Evolutionary conservation across 2,888 invertebrate genomes (phyloP), one percentile per base, ranked within the genome.

Genomic region (Nymphalis polychloros): DNA sequence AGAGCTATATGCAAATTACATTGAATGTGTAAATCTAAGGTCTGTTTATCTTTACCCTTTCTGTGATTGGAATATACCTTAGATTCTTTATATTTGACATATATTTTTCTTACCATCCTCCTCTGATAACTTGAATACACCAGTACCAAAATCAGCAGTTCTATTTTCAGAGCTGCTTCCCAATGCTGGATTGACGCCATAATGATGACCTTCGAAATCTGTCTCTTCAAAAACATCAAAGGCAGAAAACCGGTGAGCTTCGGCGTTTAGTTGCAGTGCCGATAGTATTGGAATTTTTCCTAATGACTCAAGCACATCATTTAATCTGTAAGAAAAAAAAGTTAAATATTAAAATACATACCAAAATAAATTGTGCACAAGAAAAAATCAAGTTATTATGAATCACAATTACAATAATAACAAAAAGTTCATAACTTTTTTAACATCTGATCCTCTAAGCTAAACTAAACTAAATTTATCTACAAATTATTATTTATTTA

Each of bases 261-360:
- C 94, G 0, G 95, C 95, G 75, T 94, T 93, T 49, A 94, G 88
- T 78, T 96, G 93, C 52, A 98, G 89, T 17, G 95, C 95, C 0
- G 97, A 95, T 73, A 98, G 88, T 72, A 98, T 95, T 19, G 98
- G 98, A 76, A 98, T 97, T 85, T 95, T 96, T 66, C 95, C 94
- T 70, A 98, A 90, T 72, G 95, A 94, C 73, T 94, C 94, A 77
- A 98, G 90, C 79, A 97, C 97, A 69, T 94, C 93, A 72, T 94
- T 94, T 81, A 98, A 96, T 77, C 95, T 95, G 83, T 80, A 93
- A 53, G 35, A 4, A 3, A 7, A 31, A 84, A 69, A 72, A 70
- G 35, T 49, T 17, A 27, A 27, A 41, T 10, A 19, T 8, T 17
- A 55, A 16, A 53, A 23, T 5, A n/a, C 13, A 41, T 41, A 41